These are phyloP conservation scores for Tenthredo distinguenda DNA, from an alignment of 2,888 invertebrate species.

Conservation along the genomic window DNA sequence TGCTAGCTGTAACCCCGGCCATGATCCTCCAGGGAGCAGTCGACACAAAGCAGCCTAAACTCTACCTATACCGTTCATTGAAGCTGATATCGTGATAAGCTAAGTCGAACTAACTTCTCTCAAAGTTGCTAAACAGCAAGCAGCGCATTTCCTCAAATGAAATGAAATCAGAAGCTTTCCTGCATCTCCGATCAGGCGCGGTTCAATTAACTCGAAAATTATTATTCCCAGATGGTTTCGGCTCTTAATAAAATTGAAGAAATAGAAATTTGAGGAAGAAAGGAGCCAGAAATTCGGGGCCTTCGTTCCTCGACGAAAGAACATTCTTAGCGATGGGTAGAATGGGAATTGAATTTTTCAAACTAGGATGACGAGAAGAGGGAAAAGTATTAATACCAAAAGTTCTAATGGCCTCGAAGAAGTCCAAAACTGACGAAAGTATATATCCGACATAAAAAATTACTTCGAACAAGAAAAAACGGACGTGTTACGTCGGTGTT, in stretches of 20 bases:
- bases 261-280: neutral
- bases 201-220: neutral
- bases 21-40: conserved; percentile 50
- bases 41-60: conserved; percentile 49
- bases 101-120: conserved; percentile 25
- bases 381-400: conserved; percentile 40
- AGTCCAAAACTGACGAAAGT: neutral
- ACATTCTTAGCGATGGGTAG: neutral
- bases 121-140: conserved; percentile 6
- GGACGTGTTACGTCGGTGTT: neutral
- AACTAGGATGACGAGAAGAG: neutral
- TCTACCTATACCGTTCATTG: conserved; percentile 39
- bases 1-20: conserved; percentile 46
- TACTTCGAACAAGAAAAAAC: neutral
- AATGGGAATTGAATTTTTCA: conserved; percentile 34
- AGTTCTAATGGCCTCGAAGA: conserved; percentile 33
- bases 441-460: conserved; percentile 1
- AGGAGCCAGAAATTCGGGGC: neutral
- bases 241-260: neutral
- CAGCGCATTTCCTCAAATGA: neutral
- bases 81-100: conserved; percentile 53
- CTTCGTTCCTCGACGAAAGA: neutral
- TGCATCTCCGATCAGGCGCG: neutral
- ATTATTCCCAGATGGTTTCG: neutral
- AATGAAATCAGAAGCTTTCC: neutral